Evolutionary conservation across 1,140 invertebrate species (phyloP).

Genomic region (Zaprionus tsacasi): DNA sequence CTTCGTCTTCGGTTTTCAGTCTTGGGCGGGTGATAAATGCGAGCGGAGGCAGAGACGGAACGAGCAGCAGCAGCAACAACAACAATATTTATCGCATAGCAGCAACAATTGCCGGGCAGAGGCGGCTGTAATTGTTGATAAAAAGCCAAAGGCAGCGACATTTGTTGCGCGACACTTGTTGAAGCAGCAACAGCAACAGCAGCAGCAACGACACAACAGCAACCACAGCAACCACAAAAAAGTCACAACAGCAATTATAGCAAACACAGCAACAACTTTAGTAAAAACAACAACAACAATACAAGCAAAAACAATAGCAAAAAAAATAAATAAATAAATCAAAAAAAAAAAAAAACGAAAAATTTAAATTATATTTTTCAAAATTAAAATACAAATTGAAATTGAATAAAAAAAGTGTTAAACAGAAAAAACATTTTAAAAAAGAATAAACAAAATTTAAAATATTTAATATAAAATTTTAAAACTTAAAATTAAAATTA

Average conservation of each 20-base stretch:
- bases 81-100: constrained; percentile 12
- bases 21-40: constrained; percentile 6
- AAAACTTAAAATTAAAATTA: too few relatives aligned
- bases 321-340: background rate
- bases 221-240: constrained; percentile 22
- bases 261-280: constrained; percentile 40
- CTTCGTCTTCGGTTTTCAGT: background rate
- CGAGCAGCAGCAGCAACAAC: constrained; percentile 4
- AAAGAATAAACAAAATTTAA: constrained; percentile 19
- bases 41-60: constrained; percentile 2
- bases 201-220: constrained; percentile 7
- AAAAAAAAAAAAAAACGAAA: background rate
- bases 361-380: background rate
- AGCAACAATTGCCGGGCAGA: background rate
- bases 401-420: constrained; percentile 30
- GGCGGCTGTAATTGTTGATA: constrained; percentile 2
- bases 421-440: background rate
- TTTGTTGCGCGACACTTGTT: constrained; percentile 54
- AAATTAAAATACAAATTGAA: too few relatives aligned
- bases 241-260: constrained; percentile 9
- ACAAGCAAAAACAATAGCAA: constrained; percentile 28
- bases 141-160: constrained; percentile 14
- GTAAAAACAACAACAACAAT: constrained; percentile 16
- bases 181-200: constrained; percentile 11
- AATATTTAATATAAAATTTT: background rate